Conservation (phyloP, 2,113 vertebrate species). For the Pachyramphus minor region DNA sequence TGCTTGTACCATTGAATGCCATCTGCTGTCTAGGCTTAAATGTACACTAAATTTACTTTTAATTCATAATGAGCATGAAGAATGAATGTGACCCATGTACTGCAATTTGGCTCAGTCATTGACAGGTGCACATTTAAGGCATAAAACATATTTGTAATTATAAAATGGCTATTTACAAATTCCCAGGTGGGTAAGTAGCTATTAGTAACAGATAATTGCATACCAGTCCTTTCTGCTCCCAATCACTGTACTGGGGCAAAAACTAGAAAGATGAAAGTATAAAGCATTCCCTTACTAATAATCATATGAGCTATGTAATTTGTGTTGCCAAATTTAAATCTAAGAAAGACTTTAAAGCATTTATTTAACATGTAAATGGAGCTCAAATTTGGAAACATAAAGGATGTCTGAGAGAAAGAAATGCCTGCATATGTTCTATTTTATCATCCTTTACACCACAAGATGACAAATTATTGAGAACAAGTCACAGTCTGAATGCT, state of each 20-base stretch:
- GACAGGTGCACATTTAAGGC: conserved; percentile 60
- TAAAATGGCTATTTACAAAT: conserved; percentile 50
- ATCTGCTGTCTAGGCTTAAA: conserved; percentile 75
- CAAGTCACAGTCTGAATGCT: not conserved
- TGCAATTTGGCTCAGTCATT: conserved; percentile 61
- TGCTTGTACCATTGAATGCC: conserved; percentile 64
- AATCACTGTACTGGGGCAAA: not conserved
- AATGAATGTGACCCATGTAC: conserved; percentile 63
- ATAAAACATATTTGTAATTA: conserved; percentile 66
- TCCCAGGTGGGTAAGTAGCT: conserved; percentile 32
- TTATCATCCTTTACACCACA: not conserved
- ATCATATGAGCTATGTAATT: not conserved
- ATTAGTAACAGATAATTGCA: conserved; percentile 46
- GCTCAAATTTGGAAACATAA: not conserved
- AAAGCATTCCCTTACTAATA: not conserved
- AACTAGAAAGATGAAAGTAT: not conserved
- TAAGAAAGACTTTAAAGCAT: not conserved
- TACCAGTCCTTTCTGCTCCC: conserved; percentile 1
- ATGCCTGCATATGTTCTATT: not conserved
- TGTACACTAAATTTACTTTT: conserved; percentile 70
- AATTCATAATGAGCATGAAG: conserved; percentile 68
- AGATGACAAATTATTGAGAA: not conserved
- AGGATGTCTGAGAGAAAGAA: not conserved
- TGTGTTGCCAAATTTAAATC: not conserved
- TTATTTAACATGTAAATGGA: not conserved